Conservation (phyloP, 2,888 invertebrate genomes). For the Napeogenes sylphis region DNA sequence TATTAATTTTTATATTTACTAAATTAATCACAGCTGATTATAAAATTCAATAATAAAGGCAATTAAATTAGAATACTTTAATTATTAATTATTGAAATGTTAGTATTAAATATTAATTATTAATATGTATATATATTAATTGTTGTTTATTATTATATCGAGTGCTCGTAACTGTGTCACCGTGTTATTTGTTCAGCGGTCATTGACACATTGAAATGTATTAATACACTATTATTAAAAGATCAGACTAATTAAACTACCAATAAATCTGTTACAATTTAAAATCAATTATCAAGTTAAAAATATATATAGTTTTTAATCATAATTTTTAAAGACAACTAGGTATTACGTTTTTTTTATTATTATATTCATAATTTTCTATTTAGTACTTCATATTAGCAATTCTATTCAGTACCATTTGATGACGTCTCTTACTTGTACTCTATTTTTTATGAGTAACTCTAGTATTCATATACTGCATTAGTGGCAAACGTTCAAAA, state of each 20-base stretch:
- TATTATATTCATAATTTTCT: no score
- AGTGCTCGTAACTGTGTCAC: slow-evolving; percentile 50
- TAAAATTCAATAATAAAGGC: no score
- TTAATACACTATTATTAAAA: slow-evolving; percentile 31
- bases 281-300: no score
- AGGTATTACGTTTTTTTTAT: no score
- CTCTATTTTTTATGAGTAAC: slow-evolving; percentile 14
- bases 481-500: slow-evolving; percentile 43
- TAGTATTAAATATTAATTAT: slow-evolving; percentile 1
- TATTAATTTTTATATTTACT: slow-evolving; percentile 6
- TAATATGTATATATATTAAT: not conserved
- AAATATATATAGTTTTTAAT: no score
- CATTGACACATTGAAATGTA: slow-evolving; percentile 55
- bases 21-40: no score
- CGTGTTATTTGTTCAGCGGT: slow-evolving; percentile 63
- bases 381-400: no score
- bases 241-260: not conserved
- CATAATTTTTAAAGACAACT: no score
- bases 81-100: no score
- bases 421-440: not conserved
- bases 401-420: no score
- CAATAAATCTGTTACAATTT: not conserved
- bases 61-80: no score
- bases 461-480: slow-evolving; percentile 18
- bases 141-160: not conserved